Percentiles rank a stretch among this genome's conserved stretches.
These are phyloP conservation scores for Leistus spinibarbis DNA, from an alignment of 2,888 invertebrate species.

Conservation along the genomic window DNA sequence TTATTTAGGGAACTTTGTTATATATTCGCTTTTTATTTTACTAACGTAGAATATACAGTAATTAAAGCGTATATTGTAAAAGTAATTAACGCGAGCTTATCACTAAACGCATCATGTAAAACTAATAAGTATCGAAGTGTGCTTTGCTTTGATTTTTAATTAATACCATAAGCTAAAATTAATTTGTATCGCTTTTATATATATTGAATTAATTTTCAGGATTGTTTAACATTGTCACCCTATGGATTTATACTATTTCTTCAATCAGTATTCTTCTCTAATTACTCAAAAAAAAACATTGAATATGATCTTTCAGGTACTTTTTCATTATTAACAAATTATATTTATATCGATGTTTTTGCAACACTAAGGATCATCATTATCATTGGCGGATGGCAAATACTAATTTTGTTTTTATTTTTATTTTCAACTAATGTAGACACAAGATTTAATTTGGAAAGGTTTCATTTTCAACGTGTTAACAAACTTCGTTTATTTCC, in stretches of 20 bases:
- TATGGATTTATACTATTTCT: background rate
- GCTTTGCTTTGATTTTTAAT: background rate
- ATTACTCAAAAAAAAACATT: background rate
- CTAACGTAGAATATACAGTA: too few species aligned
- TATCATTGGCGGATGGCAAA: background rate
- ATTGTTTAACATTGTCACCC: background rate
- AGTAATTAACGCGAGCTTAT: background rate
- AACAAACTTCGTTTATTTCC: too few species aligned
- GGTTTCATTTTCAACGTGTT: background rate
- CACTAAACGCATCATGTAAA: background rate
- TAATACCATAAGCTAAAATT: too few species aligned
- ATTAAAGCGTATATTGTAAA: background rate
- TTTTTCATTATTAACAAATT: background rate
- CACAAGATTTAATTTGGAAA: slow-evolving; percentile 29
- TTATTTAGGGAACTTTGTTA: too few species aligned
- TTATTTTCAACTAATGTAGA: slow-evolving; percentile 27
- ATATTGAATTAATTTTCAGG: too few species aligned
- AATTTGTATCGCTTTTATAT: too few species aligned
- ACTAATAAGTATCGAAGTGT: background rate
- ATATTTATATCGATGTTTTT: too few species aligned
- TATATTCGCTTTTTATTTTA: too few species aligned
- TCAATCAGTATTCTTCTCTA: background rate
- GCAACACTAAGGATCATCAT: background rate
- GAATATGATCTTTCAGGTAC: background rate
- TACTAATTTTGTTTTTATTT: background rate